phyloP scores from a whole-genome alignment of 2,888 invertebrate species.

The Tenthredo amoena region DNA sequence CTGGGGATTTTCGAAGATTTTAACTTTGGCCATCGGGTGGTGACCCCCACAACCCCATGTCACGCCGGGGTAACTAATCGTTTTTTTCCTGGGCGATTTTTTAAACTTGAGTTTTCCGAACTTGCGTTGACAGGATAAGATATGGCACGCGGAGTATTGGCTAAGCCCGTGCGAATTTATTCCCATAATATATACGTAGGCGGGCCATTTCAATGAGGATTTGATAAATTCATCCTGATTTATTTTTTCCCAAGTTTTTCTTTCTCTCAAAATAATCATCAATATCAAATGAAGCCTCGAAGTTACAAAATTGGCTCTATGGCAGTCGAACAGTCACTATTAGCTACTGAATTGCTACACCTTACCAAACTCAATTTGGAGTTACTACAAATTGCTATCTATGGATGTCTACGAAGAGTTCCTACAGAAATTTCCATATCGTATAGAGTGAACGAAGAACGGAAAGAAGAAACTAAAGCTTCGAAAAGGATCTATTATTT shows the following conservation, averaged over 20 bases:
- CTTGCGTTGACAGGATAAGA: constrained; percentile 53
- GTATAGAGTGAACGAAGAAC: background rate
- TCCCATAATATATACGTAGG: constrained; percentile 41
- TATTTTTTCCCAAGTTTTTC: constrained; percentile 32
- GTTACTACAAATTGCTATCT: background rate
- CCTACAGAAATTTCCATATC: background rate
- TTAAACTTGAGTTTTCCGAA: constrained; percentile 54
- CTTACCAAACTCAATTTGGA: background rate
- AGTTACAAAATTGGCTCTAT: background rate
- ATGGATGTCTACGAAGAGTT: background rate
- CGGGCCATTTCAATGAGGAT: constrained; percentile 36
- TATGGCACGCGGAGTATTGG: constrained; percentile 50
- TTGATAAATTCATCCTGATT: constrained; percentile 51
- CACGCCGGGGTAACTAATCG: constrained; percentile 51
- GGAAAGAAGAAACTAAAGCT: background rate
- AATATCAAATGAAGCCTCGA: background rate
- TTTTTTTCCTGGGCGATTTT: constrained; percentile 54
- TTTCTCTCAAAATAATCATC: background rate
- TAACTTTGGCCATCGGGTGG: constrained; percentile 49
- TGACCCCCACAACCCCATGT: constrained; percentile 41
- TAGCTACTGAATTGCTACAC: background rate
- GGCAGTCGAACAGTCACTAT: background rate
- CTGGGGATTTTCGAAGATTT: constrained; percentile 51
- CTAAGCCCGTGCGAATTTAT: constrained; percentile 48
- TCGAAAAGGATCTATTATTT: constrained; percentile 29